These are phyloP conservation scores for Epistrophe eligans DNA, from an alignment of 2,888 invertebrate genomes.

Conservation along the genomic window DNA sequence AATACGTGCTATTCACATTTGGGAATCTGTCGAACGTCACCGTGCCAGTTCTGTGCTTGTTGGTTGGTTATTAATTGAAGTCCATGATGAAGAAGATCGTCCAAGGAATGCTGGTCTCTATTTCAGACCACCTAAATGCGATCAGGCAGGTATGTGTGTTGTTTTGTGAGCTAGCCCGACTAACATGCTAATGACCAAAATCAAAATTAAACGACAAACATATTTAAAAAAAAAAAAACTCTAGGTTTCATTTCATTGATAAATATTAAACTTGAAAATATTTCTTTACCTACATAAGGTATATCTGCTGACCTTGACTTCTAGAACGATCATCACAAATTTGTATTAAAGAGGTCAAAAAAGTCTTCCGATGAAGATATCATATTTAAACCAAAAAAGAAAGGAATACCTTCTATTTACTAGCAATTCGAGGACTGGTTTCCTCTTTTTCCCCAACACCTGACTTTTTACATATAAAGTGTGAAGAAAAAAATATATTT, in stretches of 20 bases:
- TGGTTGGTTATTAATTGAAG: constrained; percentile 82
- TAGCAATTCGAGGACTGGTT: constrained; percentile 18
- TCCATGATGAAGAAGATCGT: constrained; percentile 83
- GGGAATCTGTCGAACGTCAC: constrained; percentile 80
- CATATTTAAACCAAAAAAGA: not conserved
- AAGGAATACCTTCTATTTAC: constrained; percentile 4
- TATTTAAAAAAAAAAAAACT: constrained; percentile 7
- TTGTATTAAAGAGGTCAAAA: constrained; percentile 27
- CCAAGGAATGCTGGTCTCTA: constrained; percentile 82
- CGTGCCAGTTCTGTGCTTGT: constrained; percentile 79
- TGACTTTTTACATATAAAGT: constrained; percentile 1
- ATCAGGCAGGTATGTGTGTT: constrained; percentile 84
- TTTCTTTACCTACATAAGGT: too few species aligned
- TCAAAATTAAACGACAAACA: constrained; percentile 14
- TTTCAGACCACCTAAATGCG: constrained; percentile 83
- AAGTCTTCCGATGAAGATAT: constrained; percentile 7
- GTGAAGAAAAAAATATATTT: not conserved
- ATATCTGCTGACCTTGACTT: constrained; percentile 31
- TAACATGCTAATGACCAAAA: constrained; percentile 78
- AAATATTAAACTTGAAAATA: not conserved
- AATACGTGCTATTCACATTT: constrained; percentile 82
- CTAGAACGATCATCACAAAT: not conserved
- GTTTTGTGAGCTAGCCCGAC: constrained; percentile 79
- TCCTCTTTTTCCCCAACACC: constrained; percentile 24
- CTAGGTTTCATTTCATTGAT: constrained; percentile 12